Percentiles rank a stretch among this genome's conserved stretches.
Evolutionary conservation across 1,140 invertebrate species (phyloP).

Genomic region (Drosophila pandora): DNA sequence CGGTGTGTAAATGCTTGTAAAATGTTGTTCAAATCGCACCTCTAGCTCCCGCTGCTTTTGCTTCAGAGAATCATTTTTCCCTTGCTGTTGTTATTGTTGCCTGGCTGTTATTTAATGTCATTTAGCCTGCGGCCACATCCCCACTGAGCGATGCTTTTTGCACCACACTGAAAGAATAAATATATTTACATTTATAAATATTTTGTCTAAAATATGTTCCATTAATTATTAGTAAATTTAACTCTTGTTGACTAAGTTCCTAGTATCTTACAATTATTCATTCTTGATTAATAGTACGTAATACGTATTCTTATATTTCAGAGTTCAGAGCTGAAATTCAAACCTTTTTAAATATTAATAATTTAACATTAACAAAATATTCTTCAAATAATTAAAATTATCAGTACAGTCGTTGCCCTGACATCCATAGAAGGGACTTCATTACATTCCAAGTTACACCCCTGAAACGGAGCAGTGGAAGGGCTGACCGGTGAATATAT

Average conservation of each 20-base stretch:
- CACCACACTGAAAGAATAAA: conserved; percentile 9
- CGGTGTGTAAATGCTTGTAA: conserved; percentile 77
- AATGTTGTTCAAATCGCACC: conserved; percentile 72
- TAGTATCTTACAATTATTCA: too few species aligned
- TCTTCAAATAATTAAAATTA: too few species aligned
- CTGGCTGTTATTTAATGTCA: conserved; percentile 71
- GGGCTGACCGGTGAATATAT: conserved; percentile 50
- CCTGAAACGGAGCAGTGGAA: not conserved
- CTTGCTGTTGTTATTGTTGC: conserved; percentile 47
- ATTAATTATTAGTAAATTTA: too few species aligned
- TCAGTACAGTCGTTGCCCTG: conserved; percentile 18
- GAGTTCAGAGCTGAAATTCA: not conserved
- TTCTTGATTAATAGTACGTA: too few species aligned
- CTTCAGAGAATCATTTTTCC: conserved; percentile 4
- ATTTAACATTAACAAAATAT: too few species aligned
- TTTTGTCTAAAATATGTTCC: too few species aligned
- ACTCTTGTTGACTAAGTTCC: too few species aligned
- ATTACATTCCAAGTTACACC: conserved; percentile 38
- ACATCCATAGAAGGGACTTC: conserved; percentile 49
- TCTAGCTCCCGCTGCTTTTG: conserved; percentile 1
- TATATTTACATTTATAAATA: not conserved
- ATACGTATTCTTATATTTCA: not conserved
- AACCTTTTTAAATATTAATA: too few species aligned
- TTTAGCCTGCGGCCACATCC: conserved; percentile 75
- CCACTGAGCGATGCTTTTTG: conserved; percentile 21